phyloP scores from a whole-genome alignment of 2,888 invertebrate genomes.

The Phortica magna region DNA sequence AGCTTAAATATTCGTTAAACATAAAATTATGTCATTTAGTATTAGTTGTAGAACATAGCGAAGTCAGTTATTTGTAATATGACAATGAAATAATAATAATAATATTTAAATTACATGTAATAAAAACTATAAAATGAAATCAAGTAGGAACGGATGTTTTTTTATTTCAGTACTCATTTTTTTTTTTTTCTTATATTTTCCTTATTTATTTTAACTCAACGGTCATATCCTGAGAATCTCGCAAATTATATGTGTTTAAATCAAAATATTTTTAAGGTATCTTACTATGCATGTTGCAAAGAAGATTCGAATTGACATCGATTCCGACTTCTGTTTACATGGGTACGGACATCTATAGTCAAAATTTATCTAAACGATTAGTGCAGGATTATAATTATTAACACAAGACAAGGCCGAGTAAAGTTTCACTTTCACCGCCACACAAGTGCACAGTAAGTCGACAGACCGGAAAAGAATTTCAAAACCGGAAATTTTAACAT shows the following conservation, averaged over 20 bases:
- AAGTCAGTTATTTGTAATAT: constrained; percentile 26
- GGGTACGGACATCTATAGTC: no score
- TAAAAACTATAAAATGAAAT: constrained; percentile 12
- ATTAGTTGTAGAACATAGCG: neutral
- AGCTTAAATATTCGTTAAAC: constrained; percentile 8
- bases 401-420: neutral
- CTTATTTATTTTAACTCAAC: no score
- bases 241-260: no score
- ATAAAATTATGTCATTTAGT: constrained; percentile 21
- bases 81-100: constrained; percentile 16
- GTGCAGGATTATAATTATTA: no score
- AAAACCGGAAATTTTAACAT: constrained; percentile 37
- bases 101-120: constrained; percentile 11
- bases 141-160: neutral
- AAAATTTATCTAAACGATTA: no score
- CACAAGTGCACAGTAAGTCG: neutral
- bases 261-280: no score
- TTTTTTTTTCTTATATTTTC: neutral
- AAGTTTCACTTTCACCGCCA: neutral
- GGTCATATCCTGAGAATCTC: no score
- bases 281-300: no score
- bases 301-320: no score
- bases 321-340: no score
- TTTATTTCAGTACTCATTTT: neutral
- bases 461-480: constrained; percentile 4